Evolutionary conservation across 2,797 vertebrate genomes (phyloP).

Genomic region (Australoheros facetus): DNA sequence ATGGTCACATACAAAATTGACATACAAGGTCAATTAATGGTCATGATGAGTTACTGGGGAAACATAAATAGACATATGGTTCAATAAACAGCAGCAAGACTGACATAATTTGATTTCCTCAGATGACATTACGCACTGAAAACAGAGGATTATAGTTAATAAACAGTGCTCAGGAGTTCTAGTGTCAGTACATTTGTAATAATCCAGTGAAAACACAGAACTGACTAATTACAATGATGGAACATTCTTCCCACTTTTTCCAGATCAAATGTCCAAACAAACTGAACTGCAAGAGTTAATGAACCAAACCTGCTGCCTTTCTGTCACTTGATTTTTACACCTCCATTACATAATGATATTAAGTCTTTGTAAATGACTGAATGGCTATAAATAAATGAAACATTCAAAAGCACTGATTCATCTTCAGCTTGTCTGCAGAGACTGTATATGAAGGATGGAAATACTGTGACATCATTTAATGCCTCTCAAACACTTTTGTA

Average conservation of each 20-base stretch:
- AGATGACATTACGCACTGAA: not conserved
- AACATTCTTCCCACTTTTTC: not conserved
- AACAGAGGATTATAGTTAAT: not conserved
- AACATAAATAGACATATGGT: not conserved
- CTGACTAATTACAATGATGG: fast-evolving
- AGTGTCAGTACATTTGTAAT: not conserved
- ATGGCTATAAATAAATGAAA: not conserved
- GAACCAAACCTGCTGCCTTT: not conserved
- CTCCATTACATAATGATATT: not conserved
- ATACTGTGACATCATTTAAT: not conserved
- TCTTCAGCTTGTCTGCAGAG: not conserved
- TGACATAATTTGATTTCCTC: not conserved
- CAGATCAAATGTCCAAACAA: not conserved
- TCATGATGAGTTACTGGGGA: not conserved
- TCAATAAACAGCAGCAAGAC: not conserved
- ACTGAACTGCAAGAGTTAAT: not conserved
- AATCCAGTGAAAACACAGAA: not conserved
- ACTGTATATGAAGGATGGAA: not conserved
- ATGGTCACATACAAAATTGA: not conserved
- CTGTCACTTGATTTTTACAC: not conserved
- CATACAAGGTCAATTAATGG: not conserved
- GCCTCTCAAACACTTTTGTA: not conserved
- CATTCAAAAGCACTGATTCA: not conserved
- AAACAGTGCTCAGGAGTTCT: not conserved
- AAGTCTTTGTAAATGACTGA: not conserved